These are phyloP conservation scores for Esox niger DNA, from an alignment of 2,113 vertebrate genomes.

Conservation along the genomic window DNA sequence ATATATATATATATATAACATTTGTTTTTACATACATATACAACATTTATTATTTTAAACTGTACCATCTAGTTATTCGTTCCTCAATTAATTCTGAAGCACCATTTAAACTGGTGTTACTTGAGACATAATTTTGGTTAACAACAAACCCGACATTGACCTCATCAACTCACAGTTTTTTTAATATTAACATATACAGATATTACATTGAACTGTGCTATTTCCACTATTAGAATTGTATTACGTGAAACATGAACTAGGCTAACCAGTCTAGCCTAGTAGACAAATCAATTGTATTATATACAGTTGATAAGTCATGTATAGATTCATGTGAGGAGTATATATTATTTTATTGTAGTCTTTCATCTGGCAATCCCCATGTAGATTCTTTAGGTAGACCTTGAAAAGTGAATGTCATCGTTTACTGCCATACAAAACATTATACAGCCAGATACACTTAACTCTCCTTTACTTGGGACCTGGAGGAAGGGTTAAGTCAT, in stretches of 20 bases:
- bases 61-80: background rate
- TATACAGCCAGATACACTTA: background rate
- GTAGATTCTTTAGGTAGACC: conserved; percentile 1
- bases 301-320: background rate
- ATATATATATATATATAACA: too few species aligned
- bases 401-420: conserved; percentile 1
- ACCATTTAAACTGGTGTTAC: background rate
- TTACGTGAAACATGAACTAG: background rate
- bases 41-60: background rate
- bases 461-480: background rate
- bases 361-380: background rate
- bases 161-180: background rate
- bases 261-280: background rate
- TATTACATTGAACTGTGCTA: background rate
- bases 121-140: too few species aligned
- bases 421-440: background rate
- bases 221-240: background rate
- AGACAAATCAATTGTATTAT: too few species aligned
- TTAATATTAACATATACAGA: too few species aligned
- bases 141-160: background rate
- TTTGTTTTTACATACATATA: too few species aligned
- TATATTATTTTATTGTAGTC: background rate
- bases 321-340: background rate
- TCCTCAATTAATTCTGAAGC: background rate
- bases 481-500: background rate